A percentile compares a stretch with the other conserved stretches of the same genome.
Evolutionary conservation across 1,140 invertebrate species (phyloP).

Genomic region (Drosophila ironensis): DNA sequence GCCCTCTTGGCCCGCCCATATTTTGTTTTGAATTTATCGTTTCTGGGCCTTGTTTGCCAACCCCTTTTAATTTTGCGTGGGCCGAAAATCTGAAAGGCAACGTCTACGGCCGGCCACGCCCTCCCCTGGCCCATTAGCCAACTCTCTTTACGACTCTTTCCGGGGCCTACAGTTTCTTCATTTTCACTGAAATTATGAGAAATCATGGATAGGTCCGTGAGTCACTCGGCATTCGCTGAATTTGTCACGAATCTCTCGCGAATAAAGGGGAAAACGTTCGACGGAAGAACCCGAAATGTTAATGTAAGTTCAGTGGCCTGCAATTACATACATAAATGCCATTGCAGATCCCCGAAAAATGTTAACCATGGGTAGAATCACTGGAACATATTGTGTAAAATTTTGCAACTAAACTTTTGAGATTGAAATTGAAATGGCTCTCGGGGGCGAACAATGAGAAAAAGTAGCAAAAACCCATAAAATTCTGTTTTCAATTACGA

Average conservation of each 20-base stretch:
- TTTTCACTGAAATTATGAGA: constrained; percentile 12
- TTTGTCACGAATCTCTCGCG: constrained; percentile 22
- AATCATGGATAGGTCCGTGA: constrained; percentile 25
- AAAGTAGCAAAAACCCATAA: constrained; percentile 4
- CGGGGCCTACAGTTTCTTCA: constrained; percentile 1
- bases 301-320: too few species aligned
- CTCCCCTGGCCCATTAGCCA: constrained; percentile 16
- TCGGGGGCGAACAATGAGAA: neutral
- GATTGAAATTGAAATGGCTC: neutral
- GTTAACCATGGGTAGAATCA: too few species aligned
- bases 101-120: constrained; percentile 24
- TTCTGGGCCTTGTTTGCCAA: neutral
- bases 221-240: constrained; percentile 17
- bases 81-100: constrained; percentile 41
- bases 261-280: neutral
- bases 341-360: too few species aligned
- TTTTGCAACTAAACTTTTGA: neutral
- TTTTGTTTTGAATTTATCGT: constrained; percentile 1
- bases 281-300: too few species aligned
- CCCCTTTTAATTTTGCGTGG: constrained; percentile 16
- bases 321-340: too few species aligned
- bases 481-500: constrained; percentile 32
- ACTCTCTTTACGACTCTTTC: constrained; percentile 7
- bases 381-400: too few species aligned
- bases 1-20: constrained; percentile 27